Base-by-base conservation (phyloP, 2,888 invertebrate genomes). In the Axea sp. region DNA sequence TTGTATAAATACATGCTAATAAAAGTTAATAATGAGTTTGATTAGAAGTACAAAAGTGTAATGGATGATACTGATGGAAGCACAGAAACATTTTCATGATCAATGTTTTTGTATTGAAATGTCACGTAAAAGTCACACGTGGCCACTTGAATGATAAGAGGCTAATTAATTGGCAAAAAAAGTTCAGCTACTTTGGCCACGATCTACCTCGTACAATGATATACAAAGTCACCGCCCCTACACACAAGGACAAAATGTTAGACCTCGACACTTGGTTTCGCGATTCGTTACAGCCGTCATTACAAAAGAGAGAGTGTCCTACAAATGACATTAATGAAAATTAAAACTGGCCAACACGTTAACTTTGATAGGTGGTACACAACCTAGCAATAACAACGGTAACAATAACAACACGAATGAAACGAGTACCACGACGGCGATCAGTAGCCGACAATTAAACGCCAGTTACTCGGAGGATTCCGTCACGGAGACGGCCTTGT, bases 401-500 rank as follows among this genome's bases (percentile, higher is more conserved):
- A 81, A 80, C 37, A 79, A 77, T 35, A 79, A 77, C 59, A 75
- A 74, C 68, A 77, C 72, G 59, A 77, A 73, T 51, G 76, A 53
- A 24, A 67, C 67, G 31, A 49, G 59, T 55, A 55, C 82, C 80
- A 68, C 73, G 12, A 37, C 68, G 53, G 55, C 82, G 80, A 77
- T 79, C 59, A 73, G 73, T 60, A 88, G 89, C 78, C 88, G 89
- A 86, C 89, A 90, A 84, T 88, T 92, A 81, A 92, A 93, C 89
- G 91, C 93, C 79, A 92, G 93, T 88, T 92, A 92, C 89, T 93
- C 93, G 89, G 93, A 94, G 89, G 95, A 95, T 89, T 93, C 93
- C 80, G 93, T 94, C 85, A 92, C 93, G 81, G 94, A 94, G 88
- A 93, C 93, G 83, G 92, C 93, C 85, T 90, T 93, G 88, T 92